Percentiles rank a stretch among this genome's conserved stretches.
These are phyloP conservation scores for Drosophila prosaltans DNA, from an alignment of 1,140 invertebrate species.

Conservation along the genomic window DNA sequence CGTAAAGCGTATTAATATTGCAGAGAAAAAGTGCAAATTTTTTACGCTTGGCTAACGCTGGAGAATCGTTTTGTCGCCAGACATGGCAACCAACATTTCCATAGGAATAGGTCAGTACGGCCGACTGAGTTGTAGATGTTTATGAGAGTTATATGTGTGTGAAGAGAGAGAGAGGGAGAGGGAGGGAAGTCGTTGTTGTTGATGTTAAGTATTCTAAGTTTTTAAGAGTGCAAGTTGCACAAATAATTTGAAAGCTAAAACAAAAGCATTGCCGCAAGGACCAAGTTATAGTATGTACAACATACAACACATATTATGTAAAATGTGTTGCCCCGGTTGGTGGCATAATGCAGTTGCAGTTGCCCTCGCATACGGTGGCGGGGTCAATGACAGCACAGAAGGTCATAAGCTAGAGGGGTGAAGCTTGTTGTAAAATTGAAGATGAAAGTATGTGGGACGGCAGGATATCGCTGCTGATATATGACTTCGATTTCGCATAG, in stretches of 20 bases:
- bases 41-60: constrained; percentile 55
- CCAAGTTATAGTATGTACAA: constrained; percentile 22
- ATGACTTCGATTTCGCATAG: constrained; percentile 60
- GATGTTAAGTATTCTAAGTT: constrained; percentile 41
- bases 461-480: constrained; percentile 67
- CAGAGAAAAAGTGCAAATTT: constrained; percentile 35
- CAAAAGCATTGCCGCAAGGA: constrained; percentile 49
- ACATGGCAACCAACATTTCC: constrained; percentile 62
- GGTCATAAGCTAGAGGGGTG: constrained; percentile 48
- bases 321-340: constrained; percentile 41
- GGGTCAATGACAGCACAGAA: constrained; percentile 81
- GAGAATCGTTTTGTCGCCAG: constrained; percentile 59
- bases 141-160: constrained; percentile 35
- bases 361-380: constrained; percentile 35
- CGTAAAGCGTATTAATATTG: neutral
- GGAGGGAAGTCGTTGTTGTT: neutral
- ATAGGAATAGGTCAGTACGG: constrained; percentile 82
- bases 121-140: constrained; percentile 46
- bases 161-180: neutral
- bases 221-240: constrained; percentile 58
- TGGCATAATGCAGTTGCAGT: constrained; percentile 45
- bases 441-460: constrained; percentile 24
- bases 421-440: constrained; percentile 22
- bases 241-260: constrained; percentile 44
- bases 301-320: constrained; percentile 35